These are phyloP conservation scores for Manis javanica DNA, from an alignment of 2,797 vertebrate genomes.

Conservation along the genomic window DNA sequence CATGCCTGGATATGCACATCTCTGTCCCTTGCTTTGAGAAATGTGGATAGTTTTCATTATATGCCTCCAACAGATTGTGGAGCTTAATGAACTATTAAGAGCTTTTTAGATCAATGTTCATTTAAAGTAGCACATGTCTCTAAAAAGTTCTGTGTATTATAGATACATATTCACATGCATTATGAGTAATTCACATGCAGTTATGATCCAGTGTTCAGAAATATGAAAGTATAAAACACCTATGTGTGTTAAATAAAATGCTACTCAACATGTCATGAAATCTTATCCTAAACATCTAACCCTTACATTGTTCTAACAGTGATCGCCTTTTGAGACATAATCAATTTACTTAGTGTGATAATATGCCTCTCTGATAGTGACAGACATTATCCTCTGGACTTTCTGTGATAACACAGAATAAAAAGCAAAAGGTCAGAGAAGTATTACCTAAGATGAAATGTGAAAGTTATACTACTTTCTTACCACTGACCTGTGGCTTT, in stretches of 20 bases:
- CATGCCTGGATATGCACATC: neutral
- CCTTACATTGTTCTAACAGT: neutral
- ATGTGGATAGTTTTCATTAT: neutral
- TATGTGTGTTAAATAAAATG: constrained; percentile 4
- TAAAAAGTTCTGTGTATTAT: neutral
- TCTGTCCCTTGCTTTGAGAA: constrained; percentile 50
- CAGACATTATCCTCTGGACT: neutral
- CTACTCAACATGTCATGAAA: neutral
- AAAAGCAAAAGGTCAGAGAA: constrained; percentile 14
- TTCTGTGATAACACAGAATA: constrained; percentile 35
- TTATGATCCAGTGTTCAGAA: constrained; percentile 23
- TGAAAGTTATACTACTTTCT: neutral
- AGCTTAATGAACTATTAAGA: constrained; percentile 19
- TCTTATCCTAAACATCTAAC: neutral
- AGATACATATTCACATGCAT: neutral
- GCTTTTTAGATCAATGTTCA: constrained; percentile 9
- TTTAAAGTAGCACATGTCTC: neutral
- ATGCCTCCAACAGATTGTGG: neutral
- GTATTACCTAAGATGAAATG: neutral
- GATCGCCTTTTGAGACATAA: neutral
- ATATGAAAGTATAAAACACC: constrained; percentile 10
- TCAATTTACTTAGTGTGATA: neutral
- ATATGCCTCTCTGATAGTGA: neutral
- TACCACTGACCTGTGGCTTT: neutral
- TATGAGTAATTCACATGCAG: neutral